Evolutionary conservation across 37 sponge, comb jelly and placozoan genomes (phyloP), one percentile per base, ranked within the genome.

Genomic region (Aplysina aerophoba): DNA sequence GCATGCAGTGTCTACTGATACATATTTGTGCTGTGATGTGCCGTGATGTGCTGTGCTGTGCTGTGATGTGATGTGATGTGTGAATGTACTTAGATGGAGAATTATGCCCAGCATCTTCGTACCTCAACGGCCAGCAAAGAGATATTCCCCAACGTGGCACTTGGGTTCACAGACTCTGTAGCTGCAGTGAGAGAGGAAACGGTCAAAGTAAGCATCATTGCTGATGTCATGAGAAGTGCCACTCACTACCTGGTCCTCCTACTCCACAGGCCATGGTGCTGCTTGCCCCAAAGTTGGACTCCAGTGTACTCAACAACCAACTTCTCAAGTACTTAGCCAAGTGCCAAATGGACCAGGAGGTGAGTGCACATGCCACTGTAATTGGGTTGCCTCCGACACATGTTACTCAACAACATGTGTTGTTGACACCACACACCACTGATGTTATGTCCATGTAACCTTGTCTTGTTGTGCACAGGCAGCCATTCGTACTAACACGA

Each of bases 161-260:
- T 84, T 50, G 99, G 99, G 11, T 98, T 96, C 73, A 89, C 86
- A 41, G 99, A 98, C 75, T 96, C 99, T 22, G 89, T 93, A 14
- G 92, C 95, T 30, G 92, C 91, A 8, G 65, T 98, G 41, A 81
- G 99, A 63, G 99, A 98, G 73, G 90, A 91, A 41, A 98, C 99
- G 15, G 83, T 98, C 28, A 97, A 97, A 85, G 96, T 96, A 34
- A 0, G 59, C 20, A 21, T 21, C 38, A 6, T 44, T 3, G 8
- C 50, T 44, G 8, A 11, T 44, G 50, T 11, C 50, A 44, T 44
- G 50, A 44, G 3, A 8, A 11, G 50, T 62, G 5, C 15, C 5
- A 13, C 3, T 80, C 11, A 55, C 6, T 22, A 13, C 5, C 21
- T 30, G 28, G 4, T 62, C 28, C 22, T 27, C 61, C 31, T 37